Evolutionary conservation across 1,140 invertebrate species (phyloP).

Genomic region (Temnothorax longispinosus): DNA sequence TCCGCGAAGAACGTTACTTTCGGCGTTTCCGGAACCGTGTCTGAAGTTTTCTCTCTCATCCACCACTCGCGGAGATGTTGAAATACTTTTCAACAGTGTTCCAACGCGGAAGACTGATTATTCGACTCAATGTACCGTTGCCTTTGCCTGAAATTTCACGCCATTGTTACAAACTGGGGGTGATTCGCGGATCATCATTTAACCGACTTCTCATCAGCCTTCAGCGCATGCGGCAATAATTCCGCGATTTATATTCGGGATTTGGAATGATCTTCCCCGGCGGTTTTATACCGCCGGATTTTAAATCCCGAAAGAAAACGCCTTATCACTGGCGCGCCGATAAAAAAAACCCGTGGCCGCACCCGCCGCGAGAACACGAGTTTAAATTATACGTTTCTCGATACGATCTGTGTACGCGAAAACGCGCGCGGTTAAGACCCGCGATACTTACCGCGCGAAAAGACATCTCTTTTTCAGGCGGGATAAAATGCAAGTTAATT

Average conservation of each 20-base stretch:
- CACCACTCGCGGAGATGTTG: background rate
- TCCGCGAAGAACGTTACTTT: constrained; percentile 30
- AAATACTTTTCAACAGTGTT: constrained; percentile 27
- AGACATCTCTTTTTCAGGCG: constrained; percentile 48
- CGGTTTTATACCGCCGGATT: background rate
- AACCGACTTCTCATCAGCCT: background rate
- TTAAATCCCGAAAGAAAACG: constrained; percentile 15
- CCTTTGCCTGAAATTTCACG: background rate
- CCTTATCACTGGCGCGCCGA: constrained; percentile 14
- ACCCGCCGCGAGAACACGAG: background rate
- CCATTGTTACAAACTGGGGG: background rate
- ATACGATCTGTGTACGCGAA: constrained; percentile 41
- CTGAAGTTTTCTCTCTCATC: constrained; percentile 21
- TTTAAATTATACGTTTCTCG: constrained; percentile 53
- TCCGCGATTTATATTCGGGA: background rate
- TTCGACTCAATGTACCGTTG: background rate
- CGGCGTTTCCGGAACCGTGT: background rate
- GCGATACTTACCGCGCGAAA: background rate
- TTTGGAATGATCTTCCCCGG: background rate
- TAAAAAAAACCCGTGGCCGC: constrained; percentile 13
- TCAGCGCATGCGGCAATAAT: background rate
- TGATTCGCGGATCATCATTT: background rate
- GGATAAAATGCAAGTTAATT: constrained; percentile 53
- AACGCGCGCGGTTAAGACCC: constrained; percentile 7
- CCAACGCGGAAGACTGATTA: background rate